A percentile compares a stretch with the other conserved stretches of the same genome.
Conservation (phyloP, 2,797 vertebrate species). For the Parauchenoglanis punctatus region DNA sequence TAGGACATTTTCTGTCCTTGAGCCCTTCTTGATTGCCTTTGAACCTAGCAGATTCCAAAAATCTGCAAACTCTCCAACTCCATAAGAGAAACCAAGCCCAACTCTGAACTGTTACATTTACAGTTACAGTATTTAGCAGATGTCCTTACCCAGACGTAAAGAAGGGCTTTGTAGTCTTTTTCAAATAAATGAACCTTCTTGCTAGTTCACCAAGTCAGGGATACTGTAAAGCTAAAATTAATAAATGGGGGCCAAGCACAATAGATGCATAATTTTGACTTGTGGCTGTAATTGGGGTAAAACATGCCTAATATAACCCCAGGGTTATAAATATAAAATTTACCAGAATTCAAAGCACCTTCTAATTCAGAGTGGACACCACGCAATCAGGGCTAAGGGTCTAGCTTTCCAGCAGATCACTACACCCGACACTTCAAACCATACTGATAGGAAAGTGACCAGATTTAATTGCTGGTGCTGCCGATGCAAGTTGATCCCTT, state of each 20-base stretch:
- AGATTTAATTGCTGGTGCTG: constrained; percentile 1
- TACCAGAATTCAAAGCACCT: neutral
- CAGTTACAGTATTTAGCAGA: neutral
- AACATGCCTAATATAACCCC: neutral
- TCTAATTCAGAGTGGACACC: neutral
- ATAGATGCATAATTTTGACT: neutral
- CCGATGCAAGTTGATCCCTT: neutral
- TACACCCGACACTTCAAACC: neutral
- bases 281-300: neutral
- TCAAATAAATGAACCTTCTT: neutral
- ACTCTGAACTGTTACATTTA: neutral
- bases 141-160: neutral
- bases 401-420: neutral
- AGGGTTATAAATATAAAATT: neutral
- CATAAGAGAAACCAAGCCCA: neutral
- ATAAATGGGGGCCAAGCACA: neutral
- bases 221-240: neutral
- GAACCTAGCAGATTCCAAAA: neutral
- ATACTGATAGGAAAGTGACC: neutral
- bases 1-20: neutral
- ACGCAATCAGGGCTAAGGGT: neutral
- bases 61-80: neutral
- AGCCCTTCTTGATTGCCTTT: neutral
- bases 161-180: neutral
- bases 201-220: neutral